These are phyloP conservation scores for Telmatherina bonti DNA, from an alignment of 2,797 vertebrate species.

Conservation along the genomic window DNA sequence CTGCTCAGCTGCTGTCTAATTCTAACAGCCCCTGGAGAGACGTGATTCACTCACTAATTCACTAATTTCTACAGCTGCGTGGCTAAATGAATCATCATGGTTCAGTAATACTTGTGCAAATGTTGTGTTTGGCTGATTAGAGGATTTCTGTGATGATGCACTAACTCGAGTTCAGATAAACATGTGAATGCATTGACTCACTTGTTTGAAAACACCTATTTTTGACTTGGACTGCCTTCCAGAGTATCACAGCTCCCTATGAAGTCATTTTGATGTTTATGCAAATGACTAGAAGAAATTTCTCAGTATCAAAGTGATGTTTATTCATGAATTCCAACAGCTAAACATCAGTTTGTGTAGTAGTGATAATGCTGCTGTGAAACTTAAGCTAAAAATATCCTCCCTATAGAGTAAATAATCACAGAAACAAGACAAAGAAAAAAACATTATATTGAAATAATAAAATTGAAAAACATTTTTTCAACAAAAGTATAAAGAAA, in stretches of 20 bases:
- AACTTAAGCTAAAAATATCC: background rate
- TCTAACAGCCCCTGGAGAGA: constrained; percentile 69
- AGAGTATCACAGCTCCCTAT: constrained; percentile 12
- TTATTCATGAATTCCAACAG: background rate
- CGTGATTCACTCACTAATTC: constrained; percentile 70
- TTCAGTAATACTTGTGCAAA: constrained; percentile 31
- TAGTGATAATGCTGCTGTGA: background rate
- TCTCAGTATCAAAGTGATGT: too few relatives aligned
- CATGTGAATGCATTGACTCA: constrained; percentile 36
- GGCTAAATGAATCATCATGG: constrained; percentile 55
- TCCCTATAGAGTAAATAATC: background rate
- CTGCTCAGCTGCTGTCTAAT: constrained; percentile 73
- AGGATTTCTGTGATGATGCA: constrained; percentile 49
- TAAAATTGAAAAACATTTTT: background rate
- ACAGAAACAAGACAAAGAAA: background rate
- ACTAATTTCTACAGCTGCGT: constrained; percentile 68
- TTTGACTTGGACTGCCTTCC: constrained; percentile 7
- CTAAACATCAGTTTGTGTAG: background rate
- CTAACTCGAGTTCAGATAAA: constrained; percentile 40
- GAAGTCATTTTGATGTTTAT: constrained; percentile 8
- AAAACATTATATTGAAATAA: background rate
- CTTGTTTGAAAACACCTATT: constrained; percentile 25
- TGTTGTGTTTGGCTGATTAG: constrained; percentile 32
- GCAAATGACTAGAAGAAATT: constrained; percentile 3
- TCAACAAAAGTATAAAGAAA: too few relatives aligned